A percentile compares a stretch with the other conserved stretches of the same genome.
phyloP scores from a whole-genome alignment of 2,888 invertebrate genomes.

The Leptothorax acervorum region DNA sequence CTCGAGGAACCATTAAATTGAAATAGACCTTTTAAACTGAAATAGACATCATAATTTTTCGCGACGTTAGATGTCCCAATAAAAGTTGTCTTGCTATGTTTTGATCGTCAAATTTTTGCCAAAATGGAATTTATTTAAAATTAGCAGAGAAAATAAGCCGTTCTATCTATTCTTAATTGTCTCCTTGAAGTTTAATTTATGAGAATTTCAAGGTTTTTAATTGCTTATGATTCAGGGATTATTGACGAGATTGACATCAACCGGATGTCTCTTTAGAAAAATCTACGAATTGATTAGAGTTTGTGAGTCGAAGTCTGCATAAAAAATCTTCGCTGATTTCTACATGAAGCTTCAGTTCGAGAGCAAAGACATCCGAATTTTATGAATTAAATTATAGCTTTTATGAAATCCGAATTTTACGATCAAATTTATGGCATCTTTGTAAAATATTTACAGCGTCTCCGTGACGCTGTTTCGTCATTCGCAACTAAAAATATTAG shows the following conservation, averaged over 20 bases:
- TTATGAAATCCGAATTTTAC: background rate
- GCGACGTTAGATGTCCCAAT: background rate
- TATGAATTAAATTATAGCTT: no score
- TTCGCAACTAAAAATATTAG: background rate
- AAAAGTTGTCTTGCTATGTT: background rate
- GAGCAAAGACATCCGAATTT: background rate
- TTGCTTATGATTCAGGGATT: slow-evolving; percentile 6
- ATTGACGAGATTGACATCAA: background rate
- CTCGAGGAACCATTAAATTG: background rate
- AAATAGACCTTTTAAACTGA: background rate
- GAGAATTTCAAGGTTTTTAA: slow-evolving; percentile 21
- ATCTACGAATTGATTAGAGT: slow-evolving; percentile 21
- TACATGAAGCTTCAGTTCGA: background rate
- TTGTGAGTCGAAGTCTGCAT: background rate
- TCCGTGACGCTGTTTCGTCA: background rate
- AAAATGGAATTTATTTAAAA: background rate
- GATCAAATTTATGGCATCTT: background rate
- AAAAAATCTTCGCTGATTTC: background rate
- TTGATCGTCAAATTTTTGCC: background rate
- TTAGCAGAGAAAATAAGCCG: background rate
- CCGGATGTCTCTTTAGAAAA: background rate
- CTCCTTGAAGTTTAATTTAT: slow-evolving; percentile 38
- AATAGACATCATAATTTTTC: background rate
- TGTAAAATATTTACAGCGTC: background rate
- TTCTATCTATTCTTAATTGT: background rate